Percentiles rank a stretch among this genome's conserved stretches.
These are phyloP conservation scores for Lagria hirta DNA, from an alignment of 2,888 invertebrate species.

Conservation along the genomic window DNA sequence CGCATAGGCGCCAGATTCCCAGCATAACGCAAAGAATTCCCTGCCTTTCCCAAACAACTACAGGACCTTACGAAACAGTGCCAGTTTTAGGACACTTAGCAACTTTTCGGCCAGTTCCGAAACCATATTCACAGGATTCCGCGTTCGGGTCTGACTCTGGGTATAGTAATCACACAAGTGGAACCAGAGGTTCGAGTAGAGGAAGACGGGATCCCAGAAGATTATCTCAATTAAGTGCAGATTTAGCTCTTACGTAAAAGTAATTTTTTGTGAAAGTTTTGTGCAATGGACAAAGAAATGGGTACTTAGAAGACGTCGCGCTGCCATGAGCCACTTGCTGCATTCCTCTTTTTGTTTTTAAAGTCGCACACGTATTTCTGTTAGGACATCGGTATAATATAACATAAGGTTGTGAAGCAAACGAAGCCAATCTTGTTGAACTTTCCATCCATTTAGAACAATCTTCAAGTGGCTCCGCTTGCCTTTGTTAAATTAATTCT, in stretches of 20 bases:
- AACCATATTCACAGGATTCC: conserved; percentile 70
- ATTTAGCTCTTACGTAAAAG: conserved; percentile 50
- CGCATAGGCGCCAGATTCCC: conserved; percentile 49
- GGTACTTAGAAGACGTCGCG: background rate
- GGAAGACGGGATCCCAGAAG: conserved; percentile 50
- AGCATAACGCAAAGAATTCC: conserved; percentile 53
- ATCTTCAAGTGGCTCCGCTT: no score
- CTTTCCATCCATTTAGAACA: no score
- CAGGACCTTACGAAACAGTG: conserved; percentile 67
- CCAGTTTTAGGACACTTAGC: conserved; percentile 67
- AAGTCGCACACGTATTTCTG: no score
- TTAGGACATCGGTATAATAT: no score
- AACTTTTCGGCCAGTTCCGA: conserved; percentile 63
- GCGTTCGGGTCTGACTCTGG: conserved; percentile 84
- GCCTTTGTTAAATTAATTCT: no score
- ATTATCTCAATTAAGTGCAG: conserved; percentile 54
- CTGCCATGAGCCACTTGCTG: no score
- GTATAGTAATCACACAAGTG: conserved; percentile 79
- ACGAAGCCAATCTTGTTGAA: no score
- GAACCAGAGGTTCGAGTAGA: conserved; percentile 53
- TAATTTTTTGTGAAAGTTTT: no score
- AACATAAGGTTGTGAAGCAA: no score
- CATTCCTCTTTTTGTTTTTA: no score
- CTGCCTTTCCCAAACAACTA: conserved; percentile 49
- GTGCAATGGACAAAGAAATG: conserved; percentile 1